Evolutionary conservation across 2,797 vertebrate species (phyloP).

Genomic region (Buphagus erythrorhynchus): DNA sequence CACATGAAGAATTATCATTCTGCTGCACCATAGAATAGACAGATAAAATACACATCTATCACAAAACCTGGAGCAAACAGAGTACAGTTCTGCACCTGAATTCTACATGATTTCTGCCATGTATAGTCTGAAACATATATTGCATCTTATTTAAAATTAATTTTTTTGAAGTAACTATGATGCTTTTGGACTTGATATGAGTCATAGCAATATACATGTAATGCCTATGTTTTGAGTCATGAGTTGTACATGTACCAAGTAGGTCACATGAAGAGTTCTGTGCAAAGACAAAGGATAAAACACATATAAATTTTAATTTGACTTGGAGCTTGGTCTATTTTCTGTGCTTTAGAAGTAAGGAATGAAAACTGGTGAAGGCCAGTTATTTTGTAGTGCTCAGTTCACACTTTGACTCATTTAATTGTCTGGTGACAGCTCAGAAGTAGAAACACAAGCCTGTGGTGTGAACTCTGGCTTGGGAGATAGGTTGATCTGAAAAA

Average conservation of each 20-base stretch:
- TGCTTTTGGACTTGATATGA: neutral
- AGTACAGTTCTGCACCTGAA: neutral
- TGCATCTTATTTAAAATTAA: neutral
- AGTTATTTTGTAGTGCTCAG: neutral
- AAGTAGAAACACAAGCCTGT: neutral
- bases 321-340: neutral
- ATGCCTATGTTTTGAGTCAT: neutral
- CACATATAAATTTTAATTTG: neutral
- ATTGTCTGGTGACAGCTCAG: neutral
- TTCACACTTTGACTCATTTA: neutral
- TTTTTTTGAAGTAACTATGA: neutral
- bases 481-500: neutral
- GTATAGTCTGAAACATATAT: neutral
- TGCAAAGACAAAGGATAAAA: neutral
- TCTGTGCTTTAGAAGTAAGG: neutral
- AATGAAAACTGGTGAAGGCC: neutral
- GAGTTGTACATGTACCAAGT: rapidly evolving
- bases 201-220: neutral
- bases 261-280: neutral
- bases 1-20: neutral
- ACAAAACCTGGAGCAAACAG: neutral
- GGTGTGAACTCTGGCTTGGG: neutral
- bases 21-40: neutral
- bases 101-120: neutral
- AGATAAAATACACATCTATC: neutral